Evolutionary conservation across 2,797 vertebrate genomes (phyloP).

Genomic region (Pyrrhura leucotis): DNA sequence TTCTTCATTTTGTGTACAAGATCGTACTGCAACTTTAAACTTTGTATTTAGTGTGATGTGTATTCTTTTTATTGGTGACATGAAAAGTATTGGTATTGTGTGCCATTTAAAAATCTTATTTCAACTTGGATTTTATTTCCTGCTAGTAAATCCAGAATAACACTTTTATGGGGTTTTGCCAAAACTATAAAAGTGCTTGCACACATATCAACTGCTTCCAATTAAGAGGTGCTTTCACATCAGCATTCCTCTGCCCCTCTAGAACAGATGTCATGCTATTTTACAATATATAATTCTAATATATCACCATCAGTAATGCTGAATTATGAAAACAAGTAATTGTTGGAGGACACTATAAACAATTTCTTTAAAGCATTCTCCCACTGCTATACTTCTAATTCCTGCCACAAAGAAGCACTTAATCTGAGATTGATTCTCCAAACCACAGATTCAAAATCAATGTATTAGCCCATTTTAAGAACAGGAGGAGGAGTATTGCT

Average conservation of each 20-base stretch:
- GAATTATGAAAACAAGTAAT: neutral
- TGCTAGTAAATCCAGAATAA: constrained; percentile 33
- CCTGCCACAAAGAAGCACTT: neutral
- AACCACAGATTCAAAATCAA: neutral
- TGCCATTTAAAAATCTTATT: constrained; percentile 37
- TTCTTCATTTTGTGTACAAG: neutral
- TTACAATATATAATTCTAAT: neutral
- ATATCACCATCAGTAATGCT: neutral
- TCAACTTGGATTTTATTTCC: constrained; percentile 31
- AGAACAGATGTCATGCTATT: neutral
- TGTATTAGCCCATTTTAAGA: neutral
- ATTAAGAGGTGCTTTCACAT: neutral
- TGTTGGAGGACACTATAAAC: neutral
- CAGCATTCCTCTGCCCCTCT: neutral
- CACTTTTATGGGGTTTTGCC: constrained; percentile 20
- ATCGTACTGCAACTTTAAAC: neutral
- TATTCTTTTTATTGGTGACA: neutral
- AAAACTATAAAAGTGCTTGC: neutral
- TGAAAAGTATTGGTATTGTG: neutral
- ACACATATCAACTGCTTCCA: neutral
- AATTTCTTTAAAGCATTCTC: neutral
- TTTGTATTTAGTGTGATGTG: neutral
- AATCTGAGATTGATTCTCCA: neutral
- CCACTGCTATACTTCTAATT: neutral
- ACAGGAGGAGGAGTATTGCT: neutral